Evolutionary conservation across 2,113 vertebrate species (phyloP), one percentile per base, ranked within the genome.

Genomic region (Ellobius talpinus): DNA sequence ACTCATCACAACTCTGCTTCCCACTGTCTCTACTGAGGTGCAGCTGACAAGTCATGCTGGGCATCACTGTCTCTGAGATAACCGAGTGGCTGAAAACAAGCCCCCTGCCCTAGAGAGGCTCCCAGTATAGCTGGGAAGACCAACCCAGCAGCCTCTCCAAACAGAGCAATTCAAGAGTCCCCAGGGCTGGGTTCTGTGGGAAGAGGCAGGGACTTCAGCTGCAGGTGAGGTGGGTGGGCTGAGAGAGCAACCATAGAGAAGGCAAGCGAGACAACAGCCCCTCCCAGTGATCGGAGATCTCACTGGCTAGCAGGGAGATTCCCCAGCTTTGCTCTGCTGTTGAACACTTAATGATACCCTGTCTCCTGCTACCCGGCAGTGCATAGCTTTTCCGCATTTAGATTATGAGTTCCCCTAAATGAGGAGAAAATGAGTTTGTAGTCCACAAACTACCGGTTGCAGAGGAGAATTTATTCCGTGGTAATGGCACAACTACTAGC

Each of bases 401-500:
- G 84, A 84, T 36, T 87, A 24, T 45, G 86, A 88, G 17, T 55
- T 95, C 82, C 81, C 91, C 58, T 87, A 47, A 85, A 47, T 19
- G 76, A 42, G 7, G 0, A 13, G 14, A 81, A 82, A 93, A 74
- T 91, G 21, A 26, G 63, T 31, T 12, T 92, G 55, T 10, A 11
- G 76, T 73, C 58, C 50, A 81, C 63, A 92, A 55, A 36, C 39
- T 26, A 63, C 87, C 29, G 39, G 74, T 73, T 26, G 36, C 33
- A 10, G 88, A 65, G 52, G 36, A 61, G 55, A 26, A 78, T 47
- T 74, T 65, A 70, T 61, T 89, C 2, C 3, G 0, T 14, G 42
- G 78, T 79, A 33, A 90, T 58, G 85, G 55, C 58, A 87, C 42
- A 36, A 47, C 50, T 74, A 45, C 58, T 63, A 66, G 39, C 5